Conservation (phyloP, 2,888 invertebrate genomes). For the Bursaphelenchus okinawaensis region DNA sequence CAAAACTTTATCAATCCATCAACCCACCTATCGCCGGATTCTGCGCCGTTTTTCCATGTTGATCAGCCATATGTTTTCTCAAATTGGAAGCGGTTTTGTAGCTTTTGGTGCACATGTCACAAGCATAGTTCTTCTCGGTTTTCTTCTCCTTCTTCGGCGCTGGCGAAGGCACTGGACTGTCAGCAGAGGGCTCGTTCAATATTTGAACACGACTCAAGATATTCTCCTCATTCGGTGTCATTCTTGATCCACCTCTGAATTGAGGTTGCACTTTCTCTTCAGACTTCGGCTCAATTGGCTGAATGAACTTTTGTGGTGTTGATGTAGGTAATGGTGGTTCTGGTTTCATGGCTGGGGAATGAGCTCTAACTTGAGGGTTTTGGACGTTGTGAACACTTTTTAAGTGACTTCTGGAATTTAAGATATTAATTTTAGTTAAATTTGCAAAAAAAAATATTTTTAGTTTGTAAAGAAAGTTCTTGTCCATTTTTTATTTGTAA, state of each 20-base stretch:
- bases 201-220: constrained; percentile 10
- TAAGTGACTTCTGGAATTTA: not conserved
- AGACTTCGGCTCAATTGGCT: not conserved
- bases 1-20: too few relatives aligned
- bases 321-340: not conserved
- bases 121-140: constrained; percentile 13
- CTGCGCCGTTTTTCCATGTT: constrained; percentile 4
- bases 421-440: not conserved
- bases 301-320: too few relatives aligned
- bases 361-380: not conserved
- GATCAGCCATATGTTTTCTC: constrained; percentile 19
- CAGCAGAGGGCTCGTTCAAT: not conserved
- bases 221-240: constrained; percentile 13
- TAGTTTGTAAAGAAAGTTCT: not conserved
- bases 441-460: not conserved
- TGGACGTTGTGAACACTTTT: not conserved
- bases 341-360: not conserved
- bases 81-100: constrained; percentile 23
- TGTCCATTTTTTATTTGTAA: not conserved
- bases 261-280: not conserved
- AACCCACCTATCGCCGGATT: not conserved
- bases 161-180: not conserved
- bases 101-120: constrained; percentile 20
- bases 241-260: not conserved
- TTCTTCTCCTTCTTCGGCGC: not conserved